Evolutionary conservation across 1,140 invertebrate genomes (phyloP), one percentile per base, ranked within the genome.

Genomic region (Macrobrachium nipponense): DNA sequence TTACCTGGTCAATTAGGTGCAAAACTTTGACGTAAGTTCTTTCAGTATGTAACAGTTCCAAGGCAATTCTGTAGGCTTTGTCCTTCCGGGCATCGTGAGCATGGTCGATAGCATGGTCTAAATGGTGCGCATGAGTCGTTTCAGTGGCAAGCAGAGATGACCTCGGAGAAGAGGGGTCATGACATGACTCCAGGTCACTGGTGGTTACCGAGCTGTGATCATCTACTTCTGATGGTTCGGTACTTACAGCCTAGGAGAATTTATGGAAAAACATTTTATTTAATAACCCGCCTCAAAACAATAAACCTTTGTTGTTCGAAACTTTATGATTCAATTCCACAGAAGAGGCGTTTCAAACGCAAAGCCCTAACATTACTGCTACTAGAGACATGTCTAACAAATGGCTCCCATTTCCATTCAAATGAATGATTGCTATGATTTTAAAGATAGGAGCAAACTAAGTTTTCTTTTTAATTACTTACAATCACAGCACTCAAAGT

Each of bases 1-100:
- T 17, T 89, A 93, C 92, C 91, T 93, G 92, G 89, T 93, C 93
- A 77, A 94, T 90, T 3, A 94, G 91, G 81, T 92, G 91, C 5
- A 94, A 90, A 58, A 92, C 91, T 23, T 89, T 87, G 5, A 93
- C 93, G 88, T 94, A 94, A 8, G 91, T 91, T 87, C 91, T 89
- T 89, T 94, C 93, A 12, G 93, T 93, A 8, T 91, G 90, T 20
- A 93, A 89, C 20, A 94, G 89, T 87, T 94, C 93, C 23, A 90
- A 86, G 17, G 92, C 93, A 43, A 93, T 92, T 87, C 91, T 90
- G 59, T 91, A 90, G n/a, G 92, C 89, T 70, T 89, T 89, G 59
- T 89, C 89, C 81, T 89, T 89, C 17, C 80, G 61, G 36, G 68
- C 78, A 64, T 80, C 87, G 15, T 89, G 68, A 82, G 87, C 78